phyloP scores from a whole-genome alignment of 2,888 invertebrate genomes.

The Flabesymbios commensalis region DNA sequence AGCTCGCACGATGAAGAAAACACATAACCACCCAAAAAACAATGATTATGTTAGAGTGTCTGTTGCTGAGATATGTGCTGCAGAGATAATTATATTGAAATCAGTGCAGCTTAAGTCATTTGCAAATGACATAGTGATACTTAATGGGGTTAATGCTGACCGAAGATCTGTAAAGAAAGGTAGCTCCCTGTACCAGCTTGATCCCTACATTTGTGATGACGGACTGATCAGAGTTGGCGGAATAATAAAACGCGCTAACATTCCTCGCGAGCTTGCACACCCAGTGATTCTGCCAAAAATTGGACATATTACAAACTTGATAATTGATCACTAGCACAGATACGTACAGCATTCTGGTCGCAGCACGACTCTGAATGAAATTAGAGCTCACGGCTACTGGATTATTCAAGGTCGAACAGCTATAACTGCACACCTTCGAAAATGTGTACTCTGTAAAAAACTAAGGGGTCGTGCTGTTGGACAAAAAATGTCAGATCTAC shows the following conservation, averaged over 20 bases:
- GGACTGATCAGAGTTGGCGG: too few species aligned
- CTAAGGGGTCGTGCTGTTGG: conserved; percentile 30
- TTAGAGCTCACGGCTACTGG: neutral
- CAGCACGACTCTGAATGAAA: too few species aligned
- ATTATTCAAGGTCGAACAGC: neutral
- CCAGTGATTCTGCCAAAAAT: conserved; percentile 4
- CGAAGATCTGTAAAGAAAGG: too few species aligned
- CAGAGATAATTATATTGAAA: neutral
- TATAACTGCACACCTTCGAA: neutral
- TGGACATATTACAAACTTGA: conserved; percentile 5
- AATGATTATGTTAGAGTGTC: neutral
- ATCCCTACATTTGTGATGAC: too few species aligned
- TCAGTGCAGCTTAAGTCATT: neutral
- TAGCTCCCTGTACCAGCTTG: too few species aligned
- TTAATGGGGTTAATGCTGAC: too few species aligned
- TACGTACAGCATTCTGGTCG: too few species aligned
- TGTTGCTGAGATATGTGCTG: neutral
- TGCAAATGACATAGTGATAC: neutral
- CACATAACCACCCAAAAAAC: neutral
- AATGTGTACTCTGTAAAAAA: conserved; percentile 48
- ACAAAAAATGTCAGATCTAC: conserved; percentile 53
- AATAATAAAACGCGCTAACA: neutral
- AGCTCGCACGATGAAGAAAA: neutral
- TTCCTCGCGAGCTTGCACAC: neutral
- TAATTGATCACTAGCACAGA: too few species aligned